Conservation (phyloP, 1,140 invertebrate species). For the Lepidurus apus region DNA sequence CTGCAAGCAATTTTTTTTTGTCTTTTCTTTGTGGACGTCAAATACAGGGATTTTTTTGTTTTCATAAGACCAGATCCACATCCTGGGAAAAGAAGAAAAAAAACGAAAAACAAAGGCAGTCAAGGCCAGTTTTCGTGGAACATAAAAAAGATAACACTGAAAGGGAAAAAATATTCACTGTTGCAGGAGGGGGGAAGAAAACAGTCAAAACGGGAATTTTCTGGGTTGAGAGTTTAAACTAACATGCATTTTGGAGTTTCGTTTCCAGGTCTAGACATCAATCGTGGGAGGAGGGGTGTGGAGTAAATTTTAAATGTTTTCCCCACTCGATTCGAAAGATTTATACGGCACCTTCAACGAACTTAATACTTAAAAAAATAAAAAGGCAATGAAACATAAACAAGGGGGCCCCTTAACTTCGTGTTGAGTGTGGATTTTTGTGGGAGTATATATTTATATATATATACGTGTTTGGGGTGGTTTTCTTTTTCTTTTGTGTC, state of each 20-base stretch:
- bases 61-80: slow-evolving; percentile 21
- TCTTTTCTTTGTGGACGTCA: slow-evolving; percentile 17
- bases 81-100: neutral
- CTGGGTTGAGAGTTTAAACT: neutral
- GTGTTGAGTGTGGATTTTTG: neutral
- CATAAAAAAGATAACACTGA: neutral
- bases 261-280: neutral
- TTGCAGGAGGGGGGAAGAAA: slow-evolving; percentile 3
- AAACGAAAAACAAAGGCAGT: neutral
- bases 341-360: neutral
- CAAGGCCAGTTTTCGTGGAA: slow-evolving; percentile 4
- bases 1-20: neutral
- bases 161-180: neutral
- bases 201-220: neutral
- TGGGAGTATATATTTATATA: neutral
- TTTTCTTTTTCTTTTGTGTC: neutral
- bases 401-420: neutral
- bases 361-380: neutral
- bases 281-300: neutral
- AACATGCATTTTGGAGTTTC: neutral
- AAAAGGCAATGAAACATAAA: slow-evolving; percentile 5
- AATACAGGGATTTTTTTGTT: neutral
- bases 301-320: neutral
- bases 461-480: neutral
- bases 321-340: neutral